Base-by-base conservation (phyloP, 2,888 invertebrate species). In the Anoncus sp. region DNA sequence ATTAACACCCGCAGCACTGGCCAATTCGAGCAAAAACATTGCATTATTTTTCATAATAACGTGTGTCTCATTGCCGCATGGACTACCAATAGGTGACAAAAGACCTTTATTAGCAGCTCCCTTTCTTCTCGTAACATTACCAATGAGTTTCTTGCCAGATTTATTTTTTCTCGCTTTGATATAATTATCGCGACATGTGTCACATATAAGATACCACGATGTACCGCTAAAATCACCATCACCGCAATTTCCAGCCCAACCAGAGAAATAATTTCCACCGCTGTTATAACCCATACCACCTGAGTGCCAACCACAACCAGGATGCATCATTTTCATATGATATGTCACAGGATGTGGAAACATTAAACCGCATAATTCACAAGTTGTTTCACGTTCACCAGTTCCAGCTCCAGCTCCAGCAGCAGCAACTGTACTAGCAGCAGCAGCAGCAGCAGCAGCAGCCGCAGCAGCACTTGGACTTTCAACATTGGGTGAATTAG, bases 181-280 rank as follows among this genome's bases (percentile, higher is more conserved):
- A 90, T 93, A 96, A 85, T 96, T 96, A 66, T 97, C 97, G 9
- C 98, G 95, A 88, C 99, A 99, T 53, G 93, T 93, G 88, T 98
- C 97, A 92, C 99, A 99, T 89, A 97, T 95, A 31, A 98, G 93
- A 91, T 98, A 99, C 97, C 98, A 98, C 16, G 97, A 95, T 80
- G 95, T 95, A 49, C 94, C 94, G 57, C 95, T 96, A 38, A 95
- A 93, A 27, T 97, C 97, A 2, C 97, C 97, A 86, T 97, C 96
- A 47, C 97, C 97, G 88, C 97, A 97, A 87, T 96, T 95, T 3
- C 97, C 97, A 0, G 96, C 96, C 97, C 97, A 97, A 1, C 97
- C 97, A 49, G 96, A 95, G 86, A 96, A 96, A 91, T 96, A 98
- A 84, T 94, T 95, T 1, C 98, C 98, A 31, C 95, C 94, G 76